phyloP scores from a whole-genome alignment of 2,888 invertebrate genomes.

The Phortica okadai region DNA sequence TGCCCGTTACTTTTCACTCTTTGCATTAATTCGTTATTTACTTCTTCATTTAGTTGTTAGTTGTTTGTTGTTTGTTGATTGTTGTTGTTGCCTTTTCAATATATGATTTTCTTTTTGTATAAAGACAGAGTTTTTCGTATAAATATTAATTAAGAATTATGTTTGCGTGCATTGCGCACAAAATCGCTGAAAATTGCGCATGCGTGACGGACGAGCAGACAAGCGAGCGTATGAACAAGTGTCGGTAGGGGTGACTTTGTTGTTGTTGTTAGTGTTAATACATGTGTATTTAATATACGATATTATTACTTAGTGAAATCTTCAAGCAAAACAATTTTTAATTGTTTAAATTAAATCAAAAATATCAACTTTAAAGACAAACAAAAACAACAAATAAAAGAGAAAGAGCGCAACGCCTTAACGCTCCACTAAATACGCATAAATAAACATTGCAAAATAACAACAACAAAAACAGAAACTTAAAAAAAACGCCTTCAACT shows the following conservation, averaged over 20 bases:
- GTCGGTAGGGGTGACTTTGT: background rate
- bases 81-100: background rate
- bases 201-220: slow-evolving; percentile 61
- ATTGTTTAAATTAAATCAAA: slow-evolving; percentile 14
- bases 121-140: background rate
- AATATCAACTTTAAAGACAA: slow-evolving; percentile 7
- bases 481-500: background rate
- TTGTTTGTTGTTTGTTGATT: background rate
- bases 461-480: background rate
- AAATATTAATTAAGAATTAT: slow-evolving; percentile 19
- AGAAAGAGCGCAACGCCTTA: slow-evolving; percentile 1
- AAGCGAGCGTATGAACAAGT: slow-evolving; percentile 39
- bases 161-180: slow-evolving; percentile 21
- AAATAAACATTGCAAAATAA: background rate
- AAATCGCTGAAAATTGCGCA: slow-evolving; percentile 33
- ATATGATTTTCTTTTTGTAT: background rate
- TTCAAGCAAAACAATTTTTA: slow-evolving; percentile 18
- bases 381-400: background rate
- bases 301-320: background rate
- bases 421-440: slow-evolving; percentile 18
- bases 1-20: background rate
- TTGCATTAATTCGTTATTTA: background rate
- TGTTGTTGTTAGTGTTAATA: slow-evolving; percentile 21
- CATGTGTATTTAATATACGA: slow-evolving; percentile 9
- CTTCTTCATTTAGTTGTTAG: background rate